Base-by-base conservation (phyloP, 2,113 vertebrate genomes). In the Dolichotis patagonum region DNA sequence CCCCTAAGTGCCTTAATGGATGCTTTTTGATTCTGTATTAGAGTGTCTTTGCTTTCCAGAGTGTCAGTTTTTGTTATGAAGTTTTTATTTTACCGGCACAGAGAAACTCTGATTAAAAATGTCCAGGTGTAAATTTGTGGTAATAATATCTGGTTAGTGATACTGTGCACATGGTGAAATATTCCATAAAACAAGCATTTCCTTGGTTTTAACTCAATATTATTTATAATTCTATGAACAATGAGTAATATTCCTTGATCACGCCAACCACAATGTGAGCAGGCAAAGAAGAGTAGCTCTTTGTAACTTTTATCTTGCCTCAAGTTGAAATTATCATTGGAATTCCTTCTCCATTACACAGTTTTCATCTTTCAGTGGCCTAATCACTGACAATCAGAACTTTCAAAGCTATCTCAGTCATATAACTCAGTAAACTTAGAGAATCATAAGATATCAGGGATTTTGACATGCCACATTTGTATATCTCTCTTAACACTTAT, bases 71-170 rank as follows among this genome's bases (percentile, higher is more conserved):
- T 63, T 87, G 63, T 46, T 32, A 46, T 19, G 28, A 30, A 11
- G 2, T n/a, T 95, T 96, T 97, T 54, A 49, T 92, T 90, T 78
- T 85, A 81, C 1, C 85, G 62, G 3, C 4, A 88, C 5, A 90
- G 43, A 91, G 17, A 81, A 30, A 67, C 14, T 73, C 20, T 95
- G 49, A 60, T 35, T 81, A 43, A 81, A 85, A 85, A 52, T 63
- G 73, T 91, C 35, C 35, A 75, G 89, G 54, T 94, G 86, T 4
- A 12, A 80, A 88, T 85, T 91, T 46, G 90, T 63, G 35, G 26
- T 82, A 88, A 88, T 91, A 19, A 49, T 83, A 41, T 5, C 35
- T 95, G n/a, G 30, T 91, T 78, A 83, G 46, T 1, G 69, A 85
- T 73, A 7, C 20, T 46, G 73, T 94, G 26, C 22, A 35, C 41